A percentile compares a stretch with the other conserved stretches of the same genome.
Conservation (phyloP, 2,888 invertebrate species). For the Orthosia gracilis region DNA sequence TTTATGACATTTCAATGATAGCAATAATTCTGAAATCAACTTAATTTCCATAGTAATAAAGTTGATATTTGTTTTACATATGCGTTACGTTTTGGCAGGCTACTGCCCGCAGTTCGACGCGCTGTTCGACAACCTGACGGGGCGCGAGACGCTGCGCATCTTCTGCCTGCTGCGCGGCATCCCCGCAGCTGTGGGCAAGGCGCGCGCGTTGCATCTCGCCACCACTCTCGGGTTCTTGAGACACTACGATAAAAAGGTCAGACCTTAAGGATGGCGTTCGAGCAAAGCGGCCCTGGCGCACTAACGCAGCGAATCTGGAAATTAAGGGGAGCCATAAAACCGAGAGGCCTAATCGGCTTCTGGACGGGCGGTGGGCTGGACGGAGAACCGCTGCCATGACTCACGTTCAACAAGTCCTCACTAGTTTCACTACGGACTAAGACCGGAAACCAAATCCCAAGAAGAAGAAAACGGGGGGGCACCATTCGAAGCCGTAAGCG, state of each 20-base stretch:
- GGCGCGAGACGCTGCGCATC: conserved; percentile 93
- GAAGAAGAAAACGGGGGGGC: no score
- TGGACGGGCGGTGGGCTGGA: no score
- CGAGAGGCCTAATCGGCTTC: no score
- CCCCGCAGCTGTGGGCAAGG: conserved; percentile 85
- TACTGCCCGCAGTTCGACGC: conserved; percentile 96
- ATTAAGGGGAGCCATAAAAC: no score
- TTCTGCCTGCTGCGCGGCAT: conserved; percentile 93
- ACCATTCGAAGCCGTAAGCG: no score
- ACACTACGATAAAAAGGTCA: conserved; percentile 92
- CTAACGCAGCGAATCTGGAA: no score
- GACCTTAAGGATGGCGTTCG: background rate
- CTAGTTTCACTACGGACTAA: no score
- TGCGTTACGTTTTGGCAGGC: conserved; percentile 78
- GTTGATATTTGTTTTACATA: background rate
- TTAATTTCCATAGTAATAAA: background rate
- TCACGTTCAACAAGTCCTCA: no score
- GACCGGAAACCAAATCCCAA: no score
- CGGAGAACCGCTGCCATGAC: no score
- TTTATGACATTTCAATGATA: background rate
- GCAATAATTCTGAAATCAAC: background rate
- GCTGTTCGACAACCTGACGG: conserved; percentile 93
- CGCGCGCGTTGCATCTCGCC: conserved; percentile 87
- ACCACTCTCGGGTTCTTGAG: conserved; percentile 90
- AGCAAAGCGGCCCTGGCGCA: no score